Evolutionary conservation across 2,888 invertebrate genomes (phyloP), one percentile per base, ranked within the genome.

Genomic region (Thysanoteuthis rhombus): DNA sequence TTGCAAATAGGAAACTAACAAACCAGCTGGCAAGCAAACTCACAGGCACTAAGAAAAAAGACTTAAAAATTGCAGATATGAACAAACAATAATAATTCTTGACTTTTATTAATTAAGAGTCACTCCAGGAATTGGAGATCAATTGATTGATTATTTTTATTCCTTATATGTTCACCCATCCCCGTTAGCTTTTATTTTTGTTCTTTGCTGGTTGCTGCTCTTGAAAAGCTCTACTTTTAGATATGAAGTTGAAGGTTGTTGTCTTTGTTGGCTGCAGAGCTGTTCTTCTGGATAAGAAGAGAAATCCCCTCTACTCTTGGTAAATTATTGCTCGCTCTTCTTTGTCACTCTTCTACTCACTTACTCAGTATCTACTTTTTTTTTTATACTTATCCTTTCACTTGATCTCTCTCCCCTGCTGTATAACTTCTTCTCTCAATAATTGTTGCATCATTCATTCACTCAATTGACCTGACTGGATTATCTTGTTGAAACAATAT

Each of bases 351-450:
- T 36, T 75, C n/a, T 75, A 3, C 75, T 75, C n/a, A 75, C n/a
- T 75, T n/a, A 75, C 75, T 16, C 75, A n/a, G 4, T 75, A 36
- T 75, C 12, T 16, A 75, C 19, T 75, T n/a, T n/a, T 75, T 10
- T n/a, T 25, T 12, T 75, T 75, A 36, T 12, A 5, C 75, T n/a
- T 75, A n/a, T 75, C 19, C n/a, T n/a, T 12, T n/a, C 75, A 8
- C 75, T 75, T 10, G 8, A 32, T 75, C 8, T 32, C n/a, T n/a
- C 19, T n/a, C n/a, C 75, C 22, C 75, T 75, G 75, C 89, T 93
- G 38, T 93, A 92, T 93, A 92, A 93, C 38, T 92, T 93, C 42
- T 42, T 91, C 94, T 92, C 92, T 93, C 93, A 47, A 92, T 47
- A 89, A 89, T 39, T 40, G 19, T 42, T 45, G 38, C 12, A 25